Base-by-base conservation (phyloP, 2,888 invertebrate genomes). In the Nomada lathburiana region DNA sequence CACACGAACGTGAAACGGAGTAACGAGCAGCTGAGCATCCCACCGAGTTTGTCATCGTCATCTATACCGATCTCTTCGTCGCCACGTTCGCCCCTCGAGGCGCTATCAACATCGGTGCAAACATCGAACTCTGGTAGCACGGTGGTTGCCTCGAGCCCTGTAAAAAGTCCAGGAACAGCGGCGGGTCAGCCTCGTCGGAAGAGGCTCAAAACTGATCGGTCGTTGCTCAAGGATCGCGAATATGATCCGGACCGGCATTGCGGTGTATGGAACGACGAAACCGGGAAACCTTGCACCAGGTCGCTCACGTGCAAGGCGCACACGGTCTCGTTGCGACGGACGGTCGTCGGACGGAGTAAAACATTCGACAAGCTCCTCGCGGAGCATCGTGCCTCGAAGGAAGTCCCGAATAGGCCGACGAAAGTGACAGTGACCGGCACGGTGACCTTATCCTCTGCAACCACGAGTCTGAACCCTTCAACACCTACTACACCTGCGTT, bases 191-290 rank as follows among this genome's bases (percentile, higher is more conserved):
- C 93, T 36, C 91, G 92, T 59, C 90, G 94, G 57, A 94, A 94
- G 82, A 91, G 93, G 80, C 90, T 93, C 47, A 94, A 94, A 86
- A 89, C 93, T 1, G 94, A 94, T 60, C 91, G 94, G 0, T 93
- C 94, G 2, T 76, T 93, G 36, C 92, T 94, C 83, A 94, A 94
- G 76, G 94, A 95, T 83, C 95, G 97, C 80, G 97, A 97, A 92
- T 98, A 97, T 94, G 97, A 98, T 93, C 96, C 97, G 23, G 96
- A 98, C 92, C 96, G 96, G 87, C 98, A 98, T 92, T 98, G 98
- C 93, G 98, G 98, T 2, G 97, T 97, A 20, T 94, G 96, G 88
- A 96, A 95, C 73, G 95, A 95, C 2, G 97, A 96, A 85, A 96
- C 95, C 83, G 95, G 95, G 5, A 96, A 96, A 89, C 97, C 97